Evolutionary conservation across 2,888 invertebrate species (phyloP), one percentile per base, ranked within the genome.

Genomic region (Ephialtes manifestator): DNA sequence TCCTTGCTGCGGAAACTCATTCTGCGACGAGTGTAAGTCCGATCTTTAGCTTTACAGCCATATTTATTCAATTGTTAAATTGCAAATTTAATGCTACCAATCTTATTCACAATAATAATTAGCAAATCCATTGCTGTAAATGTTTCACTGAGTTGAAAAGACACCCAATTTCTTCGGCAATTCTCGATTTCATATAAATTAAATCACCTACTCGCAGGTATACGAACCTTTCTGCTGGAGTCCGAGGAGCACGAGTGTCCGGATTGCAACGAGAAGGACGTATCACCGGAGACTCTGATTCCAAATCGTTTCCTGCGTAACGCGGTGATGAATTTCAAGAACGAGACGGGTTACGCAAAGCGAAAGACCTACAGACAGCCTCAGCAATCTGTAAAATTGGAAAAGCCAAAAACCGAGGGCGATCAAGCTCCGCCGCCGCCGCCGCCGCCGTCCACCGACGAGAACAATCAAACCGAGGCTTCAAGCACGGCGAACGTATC

Each of bases 1-100:
- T 93, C 98, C 99, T 0, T 99, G 99, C 94, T 99, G 99, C 94
- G 99, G 99, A 4, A 98, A 98, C 94, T 99, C 99, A 11, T 99
- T 98, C 95, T 99, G 99, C 94, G 99, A 99, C 94, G 99, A 99
- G 94, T 99, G 99, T 97, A 95, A 96, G 96, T 95, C 81, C 74
- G 8, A 53, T n/a, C n/a, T n/a, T n/a, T 15, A 4, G 15, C 1
- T 58, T 13, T 28, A 15, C 58, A 28, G 13, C 15, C 10, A 58
- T 28, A 28, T 58, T 58, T 28, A 24, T 3, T 58, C 28, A 58
- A 3, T 11, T 4, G 2, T 58, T 3, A 11, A n/a, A n/a, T n/a
- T 1, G 4, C 2, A 15, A 51, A 51, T 15, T 4, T 4, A 13
- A 18, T 18, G 8, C 4, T 13, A n/a, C 51, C 51, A 8, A 18